phyloP scores from a whole-genome alignment of 2,797 vertebrate species.

The Sarcoramphus papa region DNA sequence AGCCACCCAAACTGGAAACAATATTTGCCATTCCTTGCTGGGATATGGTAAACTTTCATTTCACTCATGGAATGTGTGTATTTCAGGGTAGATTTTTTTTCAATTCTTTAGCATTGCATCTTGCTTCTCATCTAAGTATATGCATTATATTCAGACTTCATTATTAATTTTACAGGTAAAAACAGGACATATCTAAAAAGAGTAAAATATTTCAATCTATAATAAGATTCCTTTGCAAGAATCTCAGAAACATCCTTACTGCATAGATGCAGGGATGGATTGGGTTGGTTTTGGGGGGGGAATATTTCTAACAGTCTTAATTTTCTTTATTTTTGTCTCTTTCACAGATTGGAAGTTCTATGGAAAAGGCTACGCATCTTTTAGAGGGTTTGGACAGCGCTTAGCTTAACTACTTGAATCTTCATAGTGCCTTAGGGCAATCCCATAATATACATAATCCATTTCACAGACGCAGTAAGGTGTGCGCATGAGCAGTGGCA shows the following conservation, averaged over 20 bases:
- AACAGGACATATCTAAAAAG: not conserved
- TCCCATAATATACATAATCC: not conserved
- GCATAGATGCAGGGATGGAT: not conserved
- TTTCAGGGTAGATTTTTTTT: not conserved
- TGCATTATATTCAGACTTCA: not conserved
- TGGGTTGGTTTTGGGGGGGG: accelerated
- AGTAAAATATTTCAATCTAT: not conserved
- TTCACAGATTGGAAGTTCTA: not conserved
- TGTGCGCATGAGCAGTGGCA: not conserved
- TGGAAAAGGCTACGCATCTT: not conserved
- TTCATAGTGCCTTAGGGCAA: not conserved
- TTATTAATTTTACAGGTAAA: not conserved
- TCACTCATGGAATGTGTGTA: not conserved
- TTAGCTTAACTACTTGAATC: not conserved
- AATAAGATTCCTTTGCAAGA: not conserved
- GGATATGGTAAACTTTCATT: not conserved
- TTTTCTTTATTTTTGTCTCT: not conserved
- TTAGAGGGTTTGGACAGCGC: not conserved
- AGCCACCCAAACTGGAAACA: not conserved
- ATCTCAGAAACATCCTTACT: not conserved
- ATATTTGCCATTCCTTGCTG: not conserved
- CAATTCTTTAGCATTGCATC: not conserved
- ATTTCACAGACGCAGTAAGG: not conserved
- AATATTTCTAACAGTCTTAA: not conserved
- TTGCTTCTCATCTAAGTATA: not conserved